phyloP scores from a whole-genome alignment of 2,797 vertebrate species.

The Etheostoma nigrum region DNA sequence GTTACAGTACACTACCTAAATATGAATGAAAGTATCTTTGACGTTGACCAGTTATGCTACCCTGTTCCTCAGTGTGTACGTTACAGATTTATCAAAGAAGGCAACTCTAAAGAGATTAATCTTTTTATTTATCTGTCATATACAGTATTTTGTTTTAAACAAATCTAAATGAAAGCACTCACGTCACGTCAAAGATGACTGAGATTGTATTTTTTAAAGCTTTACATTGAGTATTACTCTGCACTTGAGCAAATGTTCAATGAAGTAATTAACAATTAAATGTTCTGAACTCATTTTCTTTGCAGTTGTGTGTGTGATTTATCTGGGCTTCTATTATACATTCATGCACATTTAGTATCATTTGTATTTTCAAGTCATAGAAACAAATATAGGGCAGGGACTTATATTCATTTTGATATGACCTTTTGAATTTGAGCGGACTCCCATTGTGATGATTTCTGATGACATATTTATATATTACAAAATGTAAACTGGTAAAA shows the following conservation, averaged over 20 bases:
- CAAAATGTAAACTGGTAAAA: neutral
- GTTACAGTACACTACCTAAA: constrained; percentile 83
- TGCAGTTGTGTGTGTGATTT: constrained; percentile 39
- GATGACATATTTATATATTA: neutral
- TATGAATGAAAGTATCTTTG: constrained; percentile 79
- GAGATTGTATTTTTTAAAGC: constrained; percentile 88
- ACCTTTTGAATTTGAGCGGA: fast-evolving
- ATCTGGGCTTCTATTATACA: neutral
- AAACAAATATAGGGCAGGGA: neutral
- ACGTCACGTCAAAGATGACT: constrained; percentile 79
- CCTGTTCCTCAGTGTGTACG: constrained; percentile 79
- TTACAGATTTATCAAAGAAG: constrained; percentile 70
- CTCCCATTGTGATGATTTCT: neutral
- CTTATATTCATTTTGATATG: neutral
- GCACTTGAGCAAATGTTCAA: constrained; percentile 78
- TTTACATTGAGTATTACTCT: constrained; percentile 83
- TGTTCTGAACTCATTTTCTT: constrained; percentile 74
- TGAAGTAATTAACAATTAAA: constrained; percentile 83
- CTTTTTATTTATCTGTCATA: constrained; percentile 68
- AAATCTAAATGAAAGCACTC: constrained; percentile 60
- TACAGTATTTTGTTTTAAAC: constrained; percentile 76
- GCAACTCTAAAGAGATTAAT: constrained; percentile 44
- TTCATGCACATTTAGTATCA: neutral
- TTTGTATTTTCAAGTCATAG: neutral
- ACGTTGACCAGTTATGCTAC: constrained; percentile 80